Evolutionary conservation across 2,113 vertebrate genomes (phyloP).

Genomic region (Charina bottae): DNA sequence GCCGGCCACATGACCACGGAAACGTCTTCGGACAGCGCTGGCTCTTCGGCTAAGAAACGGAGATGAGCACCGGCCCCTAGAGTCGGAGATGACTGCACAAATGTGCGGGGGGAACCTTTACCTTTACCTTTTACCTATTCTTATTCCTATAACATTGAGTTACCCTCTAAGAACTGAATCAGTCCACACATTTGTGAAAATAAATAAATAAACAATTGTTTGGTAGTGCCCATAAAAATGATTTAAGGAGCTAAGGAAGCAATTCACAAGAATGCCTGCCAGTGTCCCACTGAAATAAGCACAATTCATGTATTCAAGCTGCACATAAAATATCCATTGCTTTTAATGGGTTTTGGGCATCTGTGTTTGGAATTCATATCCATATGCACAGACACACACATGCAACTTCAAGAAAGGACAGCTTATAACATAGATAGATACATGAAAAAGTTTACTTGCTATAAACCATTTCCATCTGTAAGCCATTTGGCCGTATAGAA

Average conservation of each 20-base stretch:
- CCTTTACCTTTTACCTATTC: too few species aligned
- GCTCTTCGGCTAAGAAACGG: too few species aligned
- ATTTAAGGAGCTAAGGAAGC: background rate
- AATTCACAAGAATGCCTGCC: background rate
- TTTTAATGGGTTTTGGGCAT: background rate
- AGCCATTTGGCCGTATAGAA: background rate
- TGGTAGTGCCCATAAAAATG: background rate
- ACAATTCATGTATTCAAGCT: background rate
- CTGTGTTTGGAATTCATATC: background rate
- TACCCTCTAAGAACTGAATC: background rate
- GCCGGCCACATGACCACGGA: too few species aligned
- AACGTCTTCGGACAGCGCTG: too few species aligned
- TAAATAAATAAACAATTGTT: background rate
- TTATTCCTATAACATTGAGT: background rate
- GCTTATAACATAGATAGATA: background rate
- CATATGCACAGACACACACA: background rate
- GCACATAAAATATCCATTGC: background rate
- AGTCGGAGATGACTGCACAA: too few species aligned
- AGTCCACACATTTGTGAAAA: background rate
- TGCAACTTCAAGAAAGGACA: background rate
- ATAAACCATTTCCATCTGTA: background rate
- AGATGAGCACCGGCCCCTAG: too few species aligned
- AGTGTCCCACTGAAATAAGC: constrained; percentile 1
- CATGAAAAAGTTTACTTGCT: background rate
- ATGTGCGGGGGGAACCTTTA: too few species aligned